These are phyloP conservation scores for Torymus auratus DNA, from an alignment of 2,888 invertebrate genomes.

Conservation along the genomic window DNA sequence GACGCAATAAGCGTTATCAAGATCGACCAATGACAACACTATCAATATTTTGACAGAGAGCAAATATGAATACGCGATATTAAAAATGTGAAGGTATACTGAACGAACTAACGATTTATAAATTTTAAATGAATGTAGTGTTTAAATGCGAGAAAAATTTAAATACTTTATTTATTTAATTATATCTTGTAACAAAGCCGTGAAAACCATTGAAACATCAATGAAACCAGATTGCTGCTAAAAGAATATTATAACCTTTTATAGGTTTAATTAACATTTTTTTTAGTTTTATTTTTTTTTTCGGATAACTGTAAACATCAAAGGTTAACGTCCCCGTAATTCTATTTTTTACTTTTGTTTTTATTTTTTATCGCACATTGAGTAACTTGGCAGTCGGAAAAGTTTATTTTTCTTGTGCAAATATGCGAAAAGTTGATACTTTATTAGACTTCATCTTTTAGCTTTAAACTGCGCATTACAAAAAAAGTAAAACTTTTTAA, in stretches of 20 bases:
- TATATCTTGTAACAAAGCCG: too few relatives aligned
- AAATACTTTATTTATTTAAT: too few relatives aligned
- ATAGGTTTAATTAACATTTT: slow-evolving; percentile 29
- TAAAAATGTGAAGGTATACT: too few relatives aligned
- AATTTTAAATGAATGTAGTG: too few relatives aligned
- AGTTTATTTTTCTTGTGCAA: slow-evolving; percentile 11
- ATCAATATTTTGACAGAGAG: too few relatives aligned
- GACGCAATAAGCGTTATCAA: background rate
- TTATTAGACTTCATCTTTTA: slow-evolving; percentile 6
- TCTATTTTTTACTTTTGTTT: slow-evolving; percentile 7
- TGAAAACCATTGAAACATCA: background rate
- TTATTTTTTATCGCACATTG: background rate
- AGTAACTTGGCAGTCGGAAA: slow-evolving; percentile 23
- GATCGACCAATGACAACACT: background rate
- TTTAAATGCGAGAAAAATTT: too few relatives aligned
- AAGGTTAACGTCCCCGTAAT: slow-evolving; percentile 16
- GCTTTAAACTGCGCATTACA: background rate
- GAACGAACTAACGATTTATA: too few relatives aligned
- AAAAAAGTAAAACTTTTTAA: background rate
- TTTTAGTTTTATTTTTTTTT: background rate
- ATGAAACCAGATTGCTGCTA: background rate
- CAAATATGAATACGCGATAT: too few relatives aligned
- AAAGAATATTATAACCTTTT: slow-evolving; percentile 36
- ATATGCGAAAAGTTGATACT: slow-evolving; percentile 10
- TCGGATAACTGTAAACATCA: background rate